Conservation (phyloP, 2,888 invertebrate genomes). For the Allacma fusca region DNA sequence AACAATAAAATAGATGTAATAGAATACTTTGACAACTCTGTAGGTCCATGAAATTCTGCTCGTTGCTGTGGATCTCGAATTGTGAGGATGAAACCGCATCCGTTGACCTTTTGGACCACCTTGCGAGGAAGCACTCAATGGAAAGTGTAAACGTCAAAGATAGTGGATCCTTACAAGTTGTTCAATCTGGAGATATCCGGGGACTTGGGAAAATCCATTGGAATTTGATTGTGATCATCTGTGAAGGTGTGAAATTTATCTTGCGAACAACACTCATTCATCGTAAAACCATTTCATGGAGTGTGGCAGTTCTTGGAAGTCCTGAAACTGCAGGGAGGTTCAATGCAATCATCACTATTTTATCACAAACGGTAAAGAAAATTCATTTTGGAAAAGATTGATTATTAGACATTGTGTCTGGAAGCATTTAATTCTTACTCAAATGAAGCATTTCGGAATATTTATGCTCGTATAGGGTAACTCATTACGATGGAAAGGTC, state of each 20-base stretch:
- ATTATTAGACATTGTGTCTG: too few species aligned
- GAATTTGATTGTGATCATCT: neutral
- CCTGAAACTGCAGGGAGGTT: neutral
- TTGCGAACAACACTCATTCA: neutral
- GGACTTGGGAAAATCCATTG: neutral
- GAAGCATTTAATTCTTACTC: too few species aligned
- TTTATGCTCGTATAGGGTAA: too few species aligned
- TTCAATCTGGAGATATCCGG: neutral
- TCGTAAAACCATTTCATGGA: neutral
- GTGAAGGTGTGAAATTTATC: neutral
- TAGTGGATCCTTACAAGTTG: neutral
- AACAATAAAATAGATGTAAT: too few species aligned
- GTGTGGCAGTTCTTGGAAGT: neutral
- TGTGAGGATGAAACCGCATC: neutral
- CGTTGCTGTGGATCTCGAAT: neutral
- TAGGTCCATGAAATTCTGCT: neutral
- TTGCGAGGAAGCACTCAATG: neutral
- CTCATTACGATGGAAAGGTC: too few species aligned
- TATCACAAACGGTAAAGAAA: too few species aligned
- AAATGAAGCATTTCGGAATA: too few species aligned
- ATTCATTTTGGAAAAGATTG: too few species aligned
- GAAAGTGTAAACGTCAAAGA: neutral
- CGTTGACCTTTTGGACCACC: neutral
- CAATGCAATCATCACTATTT: neutral
- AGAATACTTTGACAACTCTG: too few species aligned